Percentiles rank a stretch among this genome's conserved stretches.
Evolutionary conservation across 2,888 invertebrate species (phyloP).

Genomic region (Ornithoptera priamus): DNA sequence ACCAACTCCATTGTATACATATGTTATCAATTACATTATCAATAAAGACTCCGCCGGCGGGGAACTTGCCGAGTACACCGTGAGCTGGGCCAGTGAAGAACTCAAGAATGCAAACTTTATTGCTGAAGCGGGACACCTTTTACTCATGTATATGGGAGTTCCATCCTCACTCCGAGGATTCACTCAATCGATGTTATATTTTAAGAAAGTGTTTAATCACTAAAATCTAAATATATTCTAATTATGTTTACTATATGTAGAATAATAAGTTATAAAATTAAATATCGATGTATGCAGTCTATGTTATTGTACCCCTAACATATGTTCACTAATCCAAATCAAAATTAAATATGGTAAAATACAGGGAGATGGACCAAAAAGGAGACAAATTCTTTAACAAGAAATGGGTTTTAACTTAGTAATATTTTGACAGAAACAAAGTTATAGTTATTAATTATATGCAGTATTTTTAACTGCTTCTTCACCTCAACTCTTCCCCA

Average conservation of each 20-base stretch:
- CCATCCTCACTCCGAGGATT: slow-evolving; percentile 63
- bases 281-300: slow-evolving; percentile 7
- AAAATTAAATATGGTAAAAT: too few relatives aligned
- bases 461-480: too few relatives aligned
- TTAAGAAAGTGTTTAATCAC: slow-evolving; percentile 47
- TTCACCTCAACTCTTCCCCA: too few relatives aligned
- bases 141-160: slow-evolving; percentile 51
- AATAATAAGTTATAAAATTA: slow-evolving; percentile 36
- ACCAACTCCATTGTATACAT: slow-evolving; percentile 55
- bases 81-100: slow-evolving; percentile 55
- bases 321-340: background rate
- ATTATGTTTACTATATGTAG: slow-evolving; percentile 8
- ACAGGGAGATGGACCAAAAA: too few relatives aligned
- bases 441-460: too few relatives aligned
- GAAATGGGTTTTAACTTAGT: too few relatives aligned
- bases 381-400: too few relatives aligned
- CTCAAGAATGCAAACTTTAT: slow-evolving; percentile 52
- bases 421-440: too few relatives aligned
- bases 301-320: background rate
- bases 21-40: slow-evolving; percentile 56
- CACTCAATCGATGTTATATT: slow-evolving; percentile 56
- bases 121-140: slow-evolving; percentile 68
- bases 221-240: slow-evolving; percentile 30
- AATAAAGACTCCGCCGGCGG: slow-evolving; percentile 37
- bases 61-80: slow-evolving; percentile 46